Evolutionary conservation across 2,113 vertebrate genomes (phyloP), one percentile per base, ranked within the genome.

Genomic region (Lophotis ruficrista): DNA sequence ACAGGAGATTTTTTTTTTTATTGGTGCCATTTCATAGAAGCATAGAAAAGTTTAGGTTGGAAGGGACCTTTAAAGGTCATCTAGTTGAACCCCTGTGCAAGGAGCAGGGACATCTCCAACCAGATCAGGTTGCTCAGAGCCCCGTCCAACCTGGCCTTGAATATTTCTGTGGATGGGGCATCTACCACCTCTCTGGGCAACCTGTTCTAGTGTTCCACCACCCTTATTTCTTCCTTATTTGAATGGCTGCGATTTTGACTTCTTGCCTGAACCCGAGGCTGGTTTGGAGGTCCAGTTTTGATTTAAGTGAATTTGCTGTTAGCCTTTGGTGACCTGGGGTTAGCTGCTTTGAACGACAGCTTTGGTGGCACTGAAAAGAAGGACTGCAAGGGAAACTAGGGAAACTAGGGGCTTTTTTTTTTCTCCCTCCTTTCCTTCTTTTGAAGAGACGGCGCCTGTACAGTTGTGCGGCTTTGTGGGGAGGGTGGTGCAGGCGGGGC

Each of bases 141-240:
- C 35, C 48, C 0, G 0, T 68, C 43, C 38, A 56, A 1, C 54
- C 28, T 80, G 71, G 4, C 24, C 21, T 43, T 0, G 13, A 66
- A 24, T 41, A 5, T 31, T 56, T n/a, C 31, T 22, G 23, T 25
- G 19, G 30, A 31, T 4, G 4, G 7, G 21, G 33, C 84, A 47
- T 23, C 38, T 19, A 10, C 47, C 14, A 22, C 20, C 15, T 20
- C 56, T 22, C 3, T 58, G 62, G 35, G 38, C 38, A 89, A 12
- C 25, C 24, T 47, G 4, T 19, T 6, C 22, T n/a, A 41, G 20
- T 3, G 5, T 18, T 19, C 64, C 22, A 28, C 20, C 62, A 47
- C 35, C 15, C 9, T n/a, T 8, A 3, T 5, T 12, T 43, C 22
- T 12, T 25, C 33, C 47, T 64, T 37, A 31, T 25, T 87, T 68